Evolutionary conservation across 2,797 vertebrate species (phyloP), one percentile per base, ranked within the genome.

Genomic region (Cirrhinus mrigala): DNA sequence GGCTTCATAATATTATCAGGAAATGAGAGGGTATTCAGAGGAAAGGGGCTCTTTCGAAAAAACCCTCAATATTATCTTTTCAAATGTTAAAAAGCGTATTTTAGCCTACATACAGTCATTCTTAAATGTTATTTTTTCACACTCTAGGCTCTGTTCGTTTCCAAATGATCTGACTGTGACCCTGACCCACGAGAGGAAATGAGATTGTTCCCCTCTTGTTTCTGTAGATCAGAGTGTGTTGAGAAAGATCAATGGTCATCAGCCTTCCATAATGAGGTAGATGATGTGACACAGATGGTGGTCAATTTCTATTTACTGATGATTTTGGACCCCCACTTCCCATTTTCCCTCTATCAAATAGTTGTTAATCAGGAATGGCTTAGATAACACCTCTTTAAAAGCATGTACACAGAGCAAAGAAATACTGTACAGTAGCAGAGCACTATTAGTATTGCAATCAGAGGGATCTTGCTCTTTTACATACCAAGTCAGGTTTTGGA

Each of bases 281-380:
- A 85, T 84, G 79, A 82, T 86, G 85, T 84, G 82, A 79, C 79
- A 87, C 60, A 86, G 79, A 87, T 88, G 82, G 77, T 70, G 40
- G 82, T 87, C 86, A 87, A 87, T 87, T 80, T 75, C 82, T 80
- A 81, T 87, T 87, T 87, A 83, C 77, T 84, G 82, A 87, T 81
- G 60, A 70, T 81, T 87, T 75, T 70, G 46, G 37, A 29, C 46
- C 37, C 58, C 71, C 77, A 22, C 73, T 81, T 37, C 44, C 44
- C 27, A 24, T 60, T 46, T 80, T 79, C 69, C 18, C 78, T 80
- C 40, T 46, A 52, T 76, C 16, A 20, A 37, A 50, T n/a, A 69
- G 40, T 52, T 68, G 62, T 70, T 44, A 66, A 68, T 83, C 9
- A 24, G 48, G 48, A 83, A 54, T 40, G 29, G 29, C 11, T 76